Evolutionary conservation across 2,113 vertebrate species (phyloP).

Genomic region (Chunga burmeisteri): DNA sequence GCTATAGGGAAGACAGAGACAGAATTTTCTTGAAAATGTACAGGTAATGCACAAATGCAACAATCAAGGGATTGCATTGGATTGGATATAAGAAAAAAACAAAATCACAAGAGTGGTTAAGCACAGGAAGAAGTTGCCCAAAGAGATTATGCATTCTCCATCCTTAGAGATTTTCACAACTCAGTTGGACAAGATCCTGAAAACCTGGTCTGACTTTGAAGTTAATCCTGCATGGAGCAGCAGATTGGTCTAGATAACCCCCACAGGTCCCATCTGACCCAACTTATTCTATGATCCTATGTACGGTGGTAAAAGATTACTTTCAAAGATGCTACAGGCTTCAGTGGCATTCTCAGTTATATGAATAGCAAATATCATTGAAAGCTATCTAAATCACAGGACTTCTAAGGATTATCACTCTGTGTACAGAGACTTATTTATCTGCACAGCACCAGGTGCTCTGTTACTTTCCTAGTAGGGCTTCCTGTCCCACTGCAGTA

Average conservation of each 20-base stretch:
- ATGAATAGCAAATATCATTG: neutral
- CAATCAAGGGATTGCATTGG: neutral
- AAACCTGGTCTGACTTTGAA: neutral
- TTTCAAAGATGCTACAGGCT: neutral
- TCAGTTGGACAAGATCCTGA: neutral
- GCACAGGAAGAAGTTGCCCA: neutral
- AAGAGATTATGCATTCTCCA: neutral
- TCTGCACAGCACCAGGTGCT: neutral
- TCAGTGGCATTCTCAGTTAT: neutral
- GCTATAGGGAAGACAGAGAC: neutral
- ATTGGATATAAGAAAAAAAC: neutral
- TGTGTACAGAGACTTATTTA: neutral
- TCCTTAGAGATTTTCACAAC: neutral
- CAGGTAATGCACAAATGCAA: neutral
- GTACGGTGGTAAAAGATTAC: neutral
- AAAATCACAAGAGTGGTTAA: neutral
- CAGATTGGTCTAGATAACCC: neutral
- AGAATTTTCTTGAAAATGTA: neutral
- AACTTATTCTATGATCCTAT: neutral
- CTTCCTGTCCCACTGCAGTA: neutral
- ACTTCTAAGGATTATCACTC: neutral
- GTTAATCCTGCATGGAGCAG: neutral
- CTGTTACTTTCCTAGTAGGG: neutral
- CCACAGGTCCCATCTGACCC: neutral
- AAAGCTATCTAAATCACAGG: neutral